Conservation (phyloP, 2,113 vertebrate genomes). For the Labeo rohita region DNA sequence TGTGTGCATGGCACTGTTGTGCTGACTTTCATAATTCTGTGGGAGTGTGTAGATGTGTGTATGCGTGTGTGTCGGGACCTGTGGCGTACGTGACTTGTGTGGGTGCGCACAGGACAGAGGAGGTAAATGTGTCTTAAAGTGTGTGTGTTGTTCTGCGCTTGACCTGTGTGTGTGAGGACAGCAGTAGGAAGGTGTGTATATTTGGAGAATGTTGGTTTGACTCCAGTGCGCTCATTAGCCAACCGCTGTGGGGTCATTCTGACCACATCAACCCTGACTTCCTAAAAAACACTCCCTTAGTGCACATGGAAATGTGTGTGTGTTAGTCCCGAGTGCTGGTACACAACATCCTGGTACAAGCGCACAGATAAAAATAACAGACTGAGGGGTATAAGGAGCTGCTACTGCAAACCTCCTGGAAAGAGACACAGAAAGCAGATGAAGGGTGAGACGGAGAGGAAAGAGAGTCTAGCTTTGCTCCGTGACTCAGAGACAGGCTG, state of each 20-base stretch:
- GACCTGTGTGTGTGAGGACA: constrained; percentile 68
- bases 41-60: constrained; percentile 47
- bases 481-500: constrained; percentile 38
- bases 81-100: constrained; percentile 84
- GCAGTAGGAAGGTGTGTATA: constrained; percentile 79
- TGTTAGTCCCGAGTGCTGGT: constrained; percentile 64
- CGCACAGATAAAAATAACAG: constrained; percentile 77
- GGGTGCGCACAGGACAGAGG: constrained; percentile 42
- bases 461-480: constrained; percentile 55
- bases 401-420: constrained; percentile 62
- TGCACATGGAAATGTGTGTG: constrained; percentile 38
- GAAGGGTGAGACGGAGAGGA: constrained; percentile 57
- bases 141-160: constrained; percentile 36
- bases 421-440: constrained; percentile 57
- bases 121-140: constrained; percentile 30
- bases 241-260: constrained; percentile 85
- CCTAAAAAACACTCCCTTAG: constrained; percentile 89
- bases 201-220: constrained; percentile 69
- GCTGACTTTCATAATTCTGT: constrained; percentile 22
- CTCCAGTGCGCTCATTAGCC: constrained; percentile 83
- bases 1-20: constrained; percentile 22
- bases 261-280: constrained; percentile 84
- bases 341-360: constrained; percentile 88
- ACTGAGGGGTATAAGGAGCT: constrained; percentile 73
- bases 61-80: constrained; percentile 11